Conservation (phyloP, 1,140 invertebrate species). For the Drosophila funebris region DNA sequence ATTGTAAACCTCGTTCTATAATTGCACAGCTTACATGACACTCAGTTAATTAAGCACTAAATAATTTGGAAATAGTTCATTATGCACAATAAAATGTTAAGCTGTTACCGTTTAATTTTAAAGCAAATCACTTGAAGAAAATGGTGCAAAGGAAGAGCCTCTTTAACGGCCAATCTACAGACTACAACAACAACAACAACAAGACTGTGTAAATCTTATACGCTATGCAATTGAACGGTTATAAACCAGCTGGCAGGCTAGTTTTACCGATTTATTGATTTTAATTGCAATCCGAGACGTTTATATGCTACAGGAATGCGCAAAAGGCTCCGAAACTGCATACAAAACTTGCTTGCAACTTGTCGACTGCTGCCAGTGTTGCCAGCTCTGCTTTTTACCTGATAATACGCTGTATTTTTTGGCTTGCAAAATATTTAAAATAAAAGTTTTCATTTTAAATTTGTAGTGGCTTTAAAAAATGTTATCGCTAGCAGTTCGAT, state of each 20-base stretch:
- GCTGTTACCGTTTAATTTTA: conserved; percentile 64
- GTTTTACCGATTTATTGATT: conserved; percentile 81
- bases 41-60: conserved; percentile 1
- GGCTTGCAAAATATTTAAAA: no score
- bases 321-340: conserved; percentile 54
- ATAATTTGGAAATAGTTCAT: conserved; percentile 24
- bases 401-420: no score
- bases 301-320: conserved; percentile 77
- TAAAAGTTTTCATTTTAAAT: no score
- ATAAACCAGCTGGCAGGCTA: conserved; percentile 81
- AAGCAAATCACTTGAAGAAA: conserved; percentile 37
- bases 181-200: neutral
- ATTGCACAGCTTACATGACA: neutral
- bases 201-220: conserved; percentile 28
- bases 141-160: neutral
- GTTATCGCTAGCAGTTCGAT: no score
- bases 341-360: conserved; percentile 6
- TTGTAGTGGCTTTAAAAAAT: no score
- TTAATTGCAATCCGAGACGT: conserved; percentile 79
- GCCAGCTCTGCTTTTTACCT: neutral
- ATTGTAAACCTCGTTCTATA: neutral
- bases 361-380: neutral
- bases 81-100: conserved; percentile 54
- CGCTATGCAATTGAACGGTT: conserved; percentile 54
- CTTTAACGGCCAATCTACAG: neutral